These are phyloP conservation scores for Tauraco erythrolophus DNA, from an alignment of 2,113 vertebrate species.

Conservation along the genomic window DNA sequence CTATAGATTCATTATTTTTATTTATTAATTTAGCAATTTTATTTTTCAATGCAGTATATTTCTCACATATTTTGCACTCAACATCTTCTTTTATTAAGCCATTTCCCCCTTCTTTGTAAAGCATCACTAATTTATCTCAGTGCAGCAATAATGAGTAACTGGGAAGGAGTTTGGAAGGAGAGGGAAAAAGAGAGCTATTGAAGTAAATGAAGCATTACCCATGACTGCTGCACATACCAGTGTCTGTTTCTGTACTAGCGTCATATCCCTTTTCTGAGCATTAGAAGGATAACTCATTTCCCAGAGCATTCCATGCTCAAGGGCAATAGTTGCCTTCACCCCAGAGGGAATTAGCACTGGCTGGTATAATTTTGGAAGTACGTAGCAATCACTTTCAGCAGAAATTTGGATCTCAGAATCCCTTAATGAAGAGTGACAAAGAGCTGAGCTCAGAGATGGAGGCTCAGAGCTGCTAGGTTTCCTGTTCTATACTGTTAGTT, in stretches of 20 bases:
- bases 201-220: conserved; percentile 29
- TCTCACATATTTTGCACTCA: background rate
- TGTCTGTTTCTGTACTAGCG: background rate
- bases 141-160: conserved; percentile 5
- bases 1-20: background rate
- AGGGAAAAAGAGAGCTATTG: background rate
- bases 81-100: background rate
- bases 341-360: background rate
- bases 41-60: background rate
- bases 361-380: conserved; percentile 16
- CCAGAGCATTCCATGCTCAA: conserved; percentile 10
- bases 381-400: background rate
- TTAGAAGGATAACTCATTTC: conserved; percentile 30
- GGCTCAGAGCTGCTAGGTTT: background rate
- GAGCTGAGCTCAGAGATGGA: background rate
- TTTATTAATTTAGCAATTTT: background rate
- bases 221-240: background rate
- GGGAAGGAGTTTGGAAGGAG: background rate
- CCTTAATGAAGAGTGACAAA: background rate
- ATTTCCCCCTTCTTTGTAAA: conserved; percentile 34
- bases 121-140: conserved; percentile 16
- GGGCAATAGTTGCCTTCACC: background rate
- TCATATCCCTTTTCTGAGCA: background rate
- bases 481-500: background rate
- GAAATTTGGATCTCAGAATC: background rate